These are phyloP conservation scores for Chionomys nivalis DNA, from an alignment of 2,113 vertebrate species.

Conservation along the genomic window DNA sequence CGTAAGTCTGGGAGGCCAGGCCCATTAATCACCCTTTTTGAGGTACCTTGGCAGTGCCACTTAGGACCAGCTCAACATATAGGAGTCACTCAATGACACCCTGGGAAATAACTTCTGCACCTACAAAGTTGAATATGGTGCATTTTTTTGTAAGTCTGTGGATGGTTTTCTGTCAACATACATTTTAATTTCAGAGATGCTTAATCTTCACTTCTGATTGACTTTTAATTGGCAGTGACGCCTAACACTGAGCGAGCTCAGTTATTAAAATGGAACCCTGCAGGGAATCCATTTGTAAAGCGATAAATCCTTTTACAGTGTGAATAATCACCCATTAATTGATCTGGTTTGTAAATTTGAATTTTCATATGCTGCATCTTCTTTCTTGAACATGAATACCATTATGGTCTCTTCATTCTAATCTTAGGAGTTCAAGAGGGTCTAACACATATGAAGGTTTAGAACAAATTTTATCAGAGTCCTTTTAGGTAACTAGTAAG, in stretches of 20 bases:
- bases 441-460: not conserved
- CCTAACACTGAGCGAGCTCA: slow-evolving; percentile 69
- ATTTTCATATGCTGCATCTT: slow-evolving; percentile 67
- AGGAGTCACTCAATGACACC: slow-evolving; percentile 11
- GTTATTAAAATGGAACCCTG: slow-evolving; percentile 83
- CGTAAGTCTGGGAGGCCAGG: not conserved
- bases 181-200: slow-evolving; percentile 72
- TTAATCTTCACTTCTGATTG: slow-evolving; percentile 79
- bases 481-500: slow-evolving; percentile 22
- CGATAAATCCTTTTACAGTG: slow-evolving; percentile 79
- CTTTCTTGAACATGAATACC: slow-evolving; percentile 39
- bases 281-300: slow-evolving; percentile 81
- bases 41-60: not conserved
- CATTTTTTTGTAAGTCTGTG: slow-evolving; percentile 9
- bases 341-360: slow-evolving; percentile 78
- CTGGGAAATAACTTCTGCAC: not conserved
- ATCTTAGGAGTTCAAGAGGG: slow-evolving; percentile 56
- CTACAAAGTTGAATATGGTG: not conserved
- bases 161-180: slow-evolving; percentile 60
- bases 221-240: slow-evolving; percentile 82
- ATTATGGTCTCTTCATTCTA: slow-evolving; percentile 50
- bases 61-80: not conserved
- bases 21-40: not conserved
- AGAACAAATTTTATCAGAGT: not conserved
- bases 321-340: slow-evolving; percentile 82